phyloP scores from a whole-genome alignment of 2,888 invertebrate genomes.

The Barypeithes pellucidus region DNA sequence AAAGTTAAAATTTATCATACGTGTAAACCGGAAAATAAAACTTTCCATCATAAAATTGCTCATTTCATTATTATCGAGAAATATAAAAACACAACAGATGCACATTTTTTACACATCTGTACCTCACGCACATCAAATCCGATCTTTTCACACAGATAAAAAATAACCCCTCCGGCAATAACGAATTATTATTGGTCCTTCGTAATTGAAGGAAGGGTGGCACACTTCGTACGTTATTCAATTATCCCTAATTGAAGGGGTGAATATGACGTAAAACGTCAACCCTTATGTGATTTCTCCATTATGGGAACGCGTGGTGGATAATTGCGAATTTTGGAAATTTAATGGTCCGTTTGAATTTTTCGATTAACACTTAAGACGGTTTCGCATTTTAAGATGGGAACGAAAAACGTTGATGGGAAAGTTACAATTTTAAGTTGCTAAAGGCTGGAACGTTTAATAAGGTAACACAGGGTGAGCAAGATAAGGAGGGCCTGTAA shows the following conservation, averaged over 20 bases:
- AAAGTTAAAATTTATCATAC: no score
- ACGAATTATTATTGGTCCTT: conserved; percentile 62
- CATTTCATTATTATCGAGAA: no score
- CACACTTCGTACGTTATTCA: conserved; percentile 62
- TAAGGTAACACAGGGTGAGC: no score
- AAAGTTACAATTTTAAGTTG: not conserved
- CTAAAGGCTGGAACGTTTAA: not conserved
- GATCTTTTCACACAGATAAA: conserved; percentile 37
- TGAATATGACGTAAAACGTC: conserved; percentile 56
- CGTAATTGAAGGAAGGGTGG: conserved; percentile 65
- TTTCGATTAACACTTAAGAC: conserved; percentile 37
- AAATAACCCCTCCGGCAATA: conserved; percentile 34
- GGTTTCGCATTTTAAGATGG: conserved; percentile 7
- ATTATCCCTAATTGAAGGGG: conserved; percentile 59
- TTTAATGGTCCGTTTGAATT: conserved; percentile 26
- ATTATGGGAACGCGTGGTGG: conserved; percentile 53
- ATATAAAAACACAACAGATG: conserved; percentile 37
- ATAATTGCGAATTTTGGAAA: conserved; percentile 43
- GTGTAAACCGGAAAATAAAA: no score
- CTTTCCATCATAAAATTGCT: no score
- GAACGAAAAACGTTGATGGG: not conserved
- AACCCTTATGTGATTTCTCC: conserved; percentile 53
- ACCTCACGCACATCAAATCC: conserved; percentile 26
- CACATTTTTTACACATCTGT: conserved; percentile 30
- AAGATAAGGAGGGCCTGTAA: no score